phyloP scores from a whole-genome alignment of 2,113 vertebrate genomes.

The sheep (Ovis aries) region DNA sequence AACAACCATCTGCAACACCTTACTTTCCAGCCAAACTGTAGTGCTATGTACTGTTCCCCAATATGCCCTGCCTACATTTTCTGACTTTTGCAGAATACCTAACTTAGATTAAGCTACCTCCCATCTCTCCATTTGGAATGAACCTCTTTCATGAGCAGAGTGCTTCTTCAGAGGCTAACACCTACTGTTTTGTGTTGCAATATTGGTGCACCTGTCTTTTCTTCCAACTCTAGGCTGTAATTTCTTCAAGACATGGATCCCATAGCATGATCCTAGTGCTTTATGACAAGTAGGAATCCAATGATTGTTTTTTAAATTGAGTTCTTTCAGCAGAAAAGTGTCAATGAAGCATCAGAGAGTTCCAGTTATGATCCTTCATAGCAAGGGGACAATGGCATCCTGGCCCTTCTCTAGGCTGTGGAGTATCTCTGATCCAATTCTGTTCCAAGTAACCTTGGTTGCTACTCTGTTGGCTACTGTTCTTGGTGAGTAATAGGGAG shows the following conservation, averaged over 20 bases:
- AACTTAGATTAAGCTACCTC: neutral
- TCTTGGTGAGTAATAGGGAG: conserved; percentile 55
- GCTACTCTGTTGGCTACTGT: conserved; percentile 38
- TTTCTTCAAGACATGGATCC: neutral
- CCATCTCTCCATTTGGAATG: neutral
- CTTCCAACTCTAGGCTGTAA: neutral
- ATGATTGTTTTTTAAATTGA: neutral
- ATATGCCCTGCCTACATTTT: neutral
- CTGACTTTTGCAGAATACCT: neutral
- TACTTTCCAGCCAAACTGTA: neutral
- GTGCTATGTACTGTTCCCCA: neutral
- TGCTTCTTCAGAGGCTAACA: neutral
- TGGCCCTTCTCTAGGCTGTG: neutral
- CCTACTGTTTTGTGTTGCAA: neutral
- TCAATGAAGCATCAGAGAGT: neutral
- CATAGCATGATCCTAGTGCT: neutral
- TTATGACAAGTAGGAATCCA: neutral
- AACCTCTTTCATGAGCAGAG: neutral
- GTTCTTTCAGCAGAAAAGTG: conserved; percentile 35
- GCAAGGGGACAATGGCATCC: neutral
- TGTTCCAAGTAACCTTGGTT: conserved; percentile 40
- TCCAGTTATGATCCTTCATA: neutral
- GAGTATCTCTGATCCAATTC: neutral
- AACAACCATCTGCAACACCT: neutral
- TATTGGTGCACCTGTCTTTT: neutral